Evolutionary conservation across 2,113 vertebrate species (phyloP).

Genomic region (Erythrocercus mccallii): DNA sequence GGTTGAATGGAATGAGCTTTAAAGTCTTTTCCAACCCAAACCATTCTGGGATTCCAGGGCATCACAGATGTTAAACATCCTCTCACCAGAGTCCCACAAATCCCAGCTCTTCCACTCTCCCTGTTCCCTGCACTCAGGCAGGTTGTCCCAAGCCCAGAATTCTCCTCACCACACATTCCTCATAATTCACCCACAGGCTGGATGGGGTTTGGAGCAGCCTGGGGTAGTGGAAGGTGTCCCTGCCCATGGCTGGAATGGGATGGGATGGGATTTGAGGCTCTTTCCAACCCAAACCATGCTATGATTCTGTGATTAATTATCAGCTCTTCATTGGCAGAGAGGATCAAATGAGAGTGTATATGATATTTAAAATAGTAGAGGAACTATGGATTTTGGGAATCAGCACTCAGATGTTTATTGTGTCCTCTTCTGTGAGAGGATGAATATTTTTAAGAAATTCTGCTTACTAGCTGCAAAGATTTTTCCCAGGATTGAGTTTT

Average conservation of each 20-base stretch:
- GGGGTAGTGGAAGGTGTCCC: not conserved
- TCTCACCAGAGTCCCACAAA: no score
- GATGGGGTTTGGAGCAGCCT: accelerated
- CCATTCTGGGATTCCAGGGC: not conserved
- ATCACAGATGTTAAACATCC: no score
- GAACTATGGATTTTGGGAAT: not conserved
- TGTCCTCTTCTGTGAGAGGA: not conserved
- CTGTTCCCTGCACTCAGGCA: no score
- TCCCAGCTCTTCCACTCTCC: no score
- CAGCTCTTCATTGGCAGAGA: not conserved
- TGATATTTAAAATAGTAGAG: slow-evolving; percentile 8
- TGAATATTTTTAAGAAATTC: not conserved
- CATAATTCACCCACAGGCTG: not conserved
- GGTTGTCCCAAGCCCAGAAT: no score
- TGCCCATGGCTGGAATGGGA: not conserved
- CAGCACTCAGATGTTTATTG: not conserved
- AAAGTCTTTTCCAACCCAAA: not conserved
- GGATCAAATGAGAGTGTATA: not conserved
- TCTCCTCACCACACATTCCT: no score
- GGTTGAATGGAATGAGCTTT: not conserved
- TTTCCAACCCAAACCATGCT: not conserved
- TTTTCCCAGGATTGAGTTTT: not conserved
- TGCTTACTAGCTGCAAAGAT: not conserved
- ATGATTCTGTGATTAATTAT: not conserved
- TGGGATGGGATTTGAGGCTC: not conserved